Percentiles rank a stretch among this genome's conserved stretches.
phyloP scores from a whole-genome alignment of 2,113 vertebrate species.

The Halichoeres trimaculatus region DNA sequence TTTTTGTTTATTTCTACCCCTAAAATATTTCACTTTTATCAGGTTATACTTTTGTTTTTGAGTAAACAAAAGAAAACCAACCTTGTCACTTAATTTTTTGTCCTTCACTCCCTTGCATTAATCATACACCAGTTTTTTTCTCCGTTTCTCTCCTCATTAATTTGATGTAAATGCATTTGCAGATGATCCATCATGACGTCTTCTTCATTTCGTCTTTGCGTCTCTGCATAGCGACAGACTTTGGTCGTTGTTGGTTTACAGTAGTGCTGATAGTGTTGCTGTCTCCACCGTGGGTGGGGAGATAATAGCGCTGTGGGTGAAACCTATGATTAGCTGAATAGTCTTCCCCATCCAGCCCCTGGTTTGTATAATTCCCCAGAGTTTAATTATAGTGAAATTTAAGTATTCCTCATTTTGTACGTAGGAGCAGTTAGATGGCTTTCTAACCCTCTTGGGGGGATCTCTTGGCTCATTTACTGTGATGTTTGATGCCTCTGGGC shows the following conservation, averaged over 20 bases:
- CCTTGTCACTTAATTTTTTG: too few relatives aligned
- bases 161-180: constrained; percentile 7
- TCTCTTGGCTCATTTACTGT: constrained; percentile 1
- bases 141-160: too few relatives aligned
- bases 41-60: too few relatives aligned
- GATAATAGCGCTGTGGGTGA: constrained; percentile 57
- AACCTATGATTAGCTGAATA: constrained; percentile 66
- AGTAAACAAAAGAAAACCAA: too few relatives aligned
- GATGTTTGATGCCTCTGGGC: constrained; percentile 10
- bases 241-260: constrained; percentile 40
- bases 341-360: constrained; percentile 32
- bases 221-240: constrained; percentile 37
- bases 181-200: neutral
- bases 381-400: constrained; percentile 67
- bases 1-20: too few relatives aligned
- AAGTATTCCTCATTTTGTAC: constrained; percentile 48
- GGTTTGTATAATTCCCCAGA: constrained; percentile 53
- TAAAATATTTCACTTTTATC: too few relatives aligned
- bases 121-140: too few relatives aligned
- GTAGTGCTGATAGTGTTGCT: constrained; percentile 31
- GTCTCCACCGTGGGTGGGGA: constrained; percentile 65
- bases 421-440: constrained; percentile 22
- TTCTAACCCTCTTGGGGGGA: neutral
- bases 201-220: constrained; percentile 14
- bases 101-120: too few relatives aligned